Conservation (phyloP, 2,797 vertebrate genomes). For the Mus caroli region DNA sequence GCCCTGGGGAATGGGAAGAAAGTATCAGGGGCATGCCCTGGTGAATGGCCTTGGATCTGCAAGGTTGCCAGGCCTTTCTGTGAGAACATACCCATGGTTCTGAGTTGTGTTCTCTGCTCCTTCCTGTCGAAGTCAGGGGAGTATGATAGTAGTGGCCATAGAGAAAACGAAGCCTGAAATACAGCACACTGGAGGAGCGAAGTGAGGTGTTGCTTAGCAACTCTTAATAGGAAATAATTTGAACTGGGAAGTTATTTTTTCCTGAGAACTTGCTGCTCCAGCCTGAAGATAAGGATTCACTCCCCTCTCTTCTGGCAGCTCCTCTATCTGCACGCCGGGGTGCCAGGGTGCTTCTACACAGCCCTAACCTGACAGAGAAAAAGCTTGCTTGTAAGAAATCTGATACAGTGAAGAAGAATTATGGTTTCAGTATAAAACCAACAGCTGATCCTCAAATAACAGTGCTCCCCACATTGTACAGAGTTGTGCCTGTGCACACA, state of each 20-base stretch:
- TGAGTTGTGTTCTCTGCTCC: neutral
- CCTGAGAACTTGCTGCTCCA: slow-evolving; percentile 63
- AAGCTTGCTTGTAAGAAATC: neutral
- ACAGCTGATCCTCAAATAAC: neutral
- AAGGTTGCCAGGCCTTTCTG: neutral
- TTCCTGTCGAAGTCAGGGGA: neutral
- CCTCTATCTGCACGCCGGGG: rapidly evolving
- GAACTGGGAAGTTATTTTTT: slow-evolving; percentile 73
- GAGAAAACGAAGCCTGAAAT: slow-evolving; percentile 65
- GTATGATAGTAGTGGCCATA: neutral
- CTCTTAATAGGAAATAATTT: slow-evolving; percentile 79
- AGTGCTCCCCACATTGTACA: no score
- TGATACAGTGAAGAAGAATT: neutral
- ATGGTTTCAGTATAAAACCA: neutral
- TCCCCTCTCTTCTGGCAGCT: neutral
- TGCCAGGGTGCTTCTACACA: rapidly evolving
- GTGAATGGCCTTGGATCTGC: neutral
- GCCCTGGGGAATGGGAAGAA: rapidly evolving
- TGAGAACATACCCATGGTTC: neutral
- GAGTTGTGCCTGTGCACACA: neutral
- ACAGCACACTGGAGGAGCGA: slow-evolving; percentile 39
- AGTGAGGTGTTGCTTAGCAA: slow-evolving; percentile 80
- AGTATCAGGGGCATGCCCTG: neutral
- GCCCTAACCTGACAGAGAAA: neutral
- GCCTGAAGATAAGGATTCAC: neutral